Percentiles rank a stretch among this genome's conserved stretches.
phyloP scores from a whole-genome alignment of 2,113 vertebrate genomes.

The Corythornis vintsioides region DNA sequence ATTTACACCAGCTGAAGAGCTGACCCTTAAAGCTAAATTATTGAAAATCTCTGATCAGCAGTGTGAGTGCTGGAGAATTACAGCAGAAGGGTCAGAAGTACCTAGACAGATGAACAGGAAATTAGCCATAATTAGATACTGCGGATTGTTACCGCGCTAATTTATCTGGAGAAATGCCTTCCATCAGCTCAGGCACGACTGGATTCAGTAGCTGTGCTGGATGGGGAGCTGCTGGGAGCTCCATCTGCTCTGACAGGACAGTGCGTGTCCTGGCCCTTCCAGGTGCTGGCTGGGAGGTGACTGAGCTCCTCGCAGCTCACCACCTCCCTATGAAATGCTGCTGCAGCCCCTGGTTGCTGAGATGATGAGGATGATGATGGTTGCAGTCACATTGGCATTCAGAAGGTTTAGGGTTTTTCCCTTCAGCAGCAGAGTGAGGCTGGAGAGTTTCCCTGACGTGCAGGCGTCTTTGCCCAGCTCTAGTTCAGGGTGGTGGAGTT shows the following conservation, averaged over 20 bases:
- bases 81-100: constrained; percentile 52
- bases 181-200: not conserved
- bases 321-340: not conserved
- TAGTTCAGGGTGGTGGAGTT: not conserved
- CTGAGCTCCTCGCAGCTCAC: accelerated
- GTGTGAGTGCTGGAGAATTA: constrained; percentile 37
- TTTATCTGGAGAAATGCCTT: not conserved
- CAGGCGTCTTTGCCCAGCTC: not conserved
- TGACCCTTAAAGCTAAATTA: constrained; percentile 41
- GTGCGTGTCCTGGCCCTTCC: accelerated
- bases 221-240: not conserved
- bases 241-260: no score
- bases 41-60: constrained; percentile 35
- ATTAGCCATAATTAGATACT: constrained; percentile 44
- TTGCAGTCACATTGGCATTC: not conserved
- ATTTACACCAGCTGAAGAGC: constrained; percentile 39
- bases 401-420: not conserved
- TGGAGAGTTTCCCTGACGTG: not conserved
- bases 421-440: not conserved
- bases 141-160: not conserved
- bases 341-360: accelerated
- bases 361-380: no score
- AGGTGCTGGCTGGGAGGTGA: accelerated
- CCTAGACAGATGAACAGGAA: constrained; percentile 25
- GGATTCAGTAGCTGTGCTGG: not conserved